Percentiles rank a stretch among this genome's conserved stretches.
Evolutionary conservation across 1,140 invertebrate species (phyloP).

Genomic region (Orius insidiosus): DNA sequence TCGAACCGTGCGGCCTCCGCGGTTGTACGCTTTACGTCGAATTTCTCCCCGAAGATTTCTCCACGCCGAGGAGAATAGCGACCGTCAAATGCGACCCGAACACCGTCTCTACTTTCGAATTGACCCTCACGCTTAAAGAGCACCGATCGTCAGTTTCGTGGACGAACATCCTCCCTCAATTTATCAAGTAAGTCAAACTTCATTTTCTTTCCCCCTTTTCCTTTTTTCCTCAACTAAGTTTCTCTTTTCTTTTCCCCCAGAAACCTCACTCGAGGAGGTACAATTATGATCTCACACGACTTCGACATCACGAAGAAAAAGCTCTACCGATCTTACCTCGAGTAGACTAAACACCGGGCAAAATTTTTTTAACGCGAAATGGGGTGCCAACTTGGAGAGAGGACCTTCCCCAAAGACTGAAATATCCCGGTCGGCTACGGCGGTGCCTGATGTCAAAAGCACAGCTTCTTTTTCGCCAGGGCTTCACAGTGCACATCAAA

Average conservation of each 20-base stretch:
- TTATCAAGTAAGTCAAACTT: constrained; percentile 64
- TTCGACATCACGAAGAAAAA: constrained; percentile 74
- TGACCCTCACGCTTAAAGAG: constrained; percentile 64
- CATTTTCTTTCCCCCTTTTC: not conserved
- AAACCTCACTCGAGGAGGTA: constrained; percentile 61
- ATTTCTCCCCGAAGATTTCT: constrained; percentile 43
- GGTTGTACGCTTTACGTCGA: constrained; percentile 59
- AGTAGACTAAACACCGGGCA: constrained; percentile 11
- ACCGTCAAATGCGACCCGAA: constrained; percentile 63
- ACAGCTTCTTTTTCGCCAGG: not conserved
- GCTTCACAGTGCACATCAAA: not conserved
- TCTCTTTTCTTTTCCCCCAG: constrained; percentile 26
- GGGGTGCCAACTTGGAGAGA: constrained; percentile 11
- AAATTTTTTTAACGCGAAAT: constrained; percentile 6
- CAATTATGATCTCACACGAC: constrained; percentile 65
- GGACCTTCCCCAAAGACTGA: constrained; percentile 10
- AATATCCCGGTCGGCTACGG: constrained; percentile 1
- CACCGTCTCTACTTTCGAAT: constrained; percentile 69
- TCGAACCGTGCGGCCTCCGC: constrained; percentile 66
- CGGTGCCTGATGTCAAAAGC: constrained; percentile 5
- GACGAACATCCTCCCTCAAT: constrained; percentile 65
- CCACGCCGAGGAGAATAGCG: constrained; percentile 34
- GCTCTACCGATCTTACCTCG: constrained; percentile 54
- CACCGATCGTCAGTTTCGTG: constrained; percentile 41
- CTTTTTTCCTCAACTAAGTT: not conserved